phyloP scores from a whole-genome alignment of 2,113 vertebrate species.

The Cygnus atratus region DNA sequence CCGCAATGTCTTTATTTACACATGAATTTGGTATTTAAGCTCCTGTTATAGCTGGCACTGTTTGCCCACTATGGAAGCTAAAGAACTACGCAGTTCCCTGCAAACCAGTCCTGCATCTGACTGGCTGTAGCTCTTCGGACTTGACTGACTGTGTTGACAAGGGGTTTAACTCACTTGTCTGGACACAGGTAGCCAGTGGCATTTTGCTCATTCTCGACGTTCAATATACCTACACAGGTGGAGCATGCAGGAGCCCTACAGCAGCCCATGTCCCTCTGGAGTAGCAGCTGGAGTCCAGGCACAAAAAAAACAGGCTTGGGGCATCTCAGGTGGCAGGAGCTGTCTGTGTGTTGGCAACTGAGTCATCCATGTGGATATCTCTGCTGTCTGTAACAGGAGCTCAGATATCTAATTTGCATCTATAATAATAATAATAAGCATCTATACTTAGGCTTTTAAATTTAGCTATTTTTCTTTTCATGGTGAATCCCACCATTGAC shows the following conservation, averaged over 20 bases:
- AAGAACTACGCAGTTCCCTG: neutral
- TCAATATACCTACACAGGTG: neutral
- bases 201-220: neutral
- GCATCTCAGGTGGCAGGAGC: neutral
- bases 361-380: no score
- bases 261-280: neutral
- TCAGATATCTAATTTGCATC: neutral
- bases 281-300: neutral
- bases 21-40: neutral
- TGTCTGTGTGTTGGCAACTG: neutral
- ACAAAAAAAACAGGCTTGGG: neutral
- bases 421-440: neutral
- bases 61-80: neutral
- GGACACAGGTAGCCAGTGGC: neutral
- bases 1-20: neutral
- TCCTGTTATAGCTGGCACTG: neutral
- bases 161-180: neutral
- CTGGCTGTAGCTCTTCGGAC: neutral
- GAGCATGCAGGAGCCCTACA: neutral
- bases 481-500: neutral
- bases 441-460: neutral
- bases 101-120: neutral
- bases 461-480: neutral
- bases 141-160: neutral
- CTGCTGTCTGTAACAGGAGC: fast-evolving